Evolutionary conservation across 2,888 invertebrate genomes (phyloP).

Genomic region (Drosophila mimica): DNA sequence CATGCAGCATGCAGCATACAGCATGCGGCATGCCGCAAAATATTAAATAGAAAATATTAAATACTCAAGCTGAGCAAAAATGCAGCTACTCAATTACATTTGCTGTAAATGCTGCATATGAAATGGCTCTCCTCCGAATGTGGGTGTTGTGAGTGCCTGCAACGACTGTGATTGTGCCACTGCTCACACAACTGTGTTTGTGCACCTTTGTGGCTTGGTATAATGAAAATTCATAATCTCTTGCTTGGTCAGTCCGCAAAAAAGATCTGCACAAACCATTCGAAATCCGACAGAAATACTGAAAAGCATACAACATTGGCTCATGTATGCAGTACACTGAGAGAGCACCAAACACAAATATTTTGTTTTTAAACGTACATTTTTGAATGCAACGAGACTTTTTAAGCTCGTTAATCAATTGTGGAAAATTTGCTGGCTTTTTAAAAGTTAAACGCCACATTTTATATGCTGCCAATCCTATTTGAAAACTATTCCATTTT

Average conservation of each 20-base stretch:
- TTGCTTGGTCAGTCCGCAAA: conserved; percentile 36
- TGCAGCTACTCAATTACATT: conserved; percentile 46
- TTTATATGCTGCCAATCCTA: not conserved
- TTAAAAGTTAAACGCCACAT: not conserved
- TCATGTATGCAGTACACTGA: not conserved
- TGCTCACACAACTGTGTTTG: not conserved
- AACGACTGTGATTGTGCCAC: conserved; percentile 7
- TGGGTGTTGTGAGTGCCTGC: not conserved
- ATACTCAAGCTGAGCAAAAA: conserved; percentile 21
- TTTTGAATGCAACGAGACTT: not conserved
- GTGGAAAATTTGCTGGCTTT: not conserved
- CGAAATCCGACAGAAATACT: conserved; percentile 34
- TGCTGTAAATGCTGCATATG: conserved; percentile 17
- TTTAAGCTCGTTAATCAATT: not conserved
- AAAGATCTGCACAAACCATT: conserved; percentile 31
- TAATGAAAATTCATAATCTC: conserved; percentile 77
- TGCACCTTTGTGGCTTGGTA: conserved; percentile 31
- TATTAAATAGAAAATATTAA: conserved; percentile 18
- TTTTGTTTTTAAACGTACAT: not conserved
- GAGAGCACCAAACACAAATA: not conserved
- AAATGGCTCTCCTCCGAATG: conserved; percentile 3
- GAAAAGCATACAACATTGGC: conserved; percentile 6
- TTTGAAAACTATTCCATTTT: not conserved
- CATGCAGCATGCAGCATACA: conserved; percentile 28
- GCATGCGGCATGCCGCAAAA: conserved; percentile 26